Evolutionary conservation across 1,140 invertebrate genomes (phyloP), one percentile per base, ranked within the genome.

Genomic region (Drosophila takahashii): DNA sequence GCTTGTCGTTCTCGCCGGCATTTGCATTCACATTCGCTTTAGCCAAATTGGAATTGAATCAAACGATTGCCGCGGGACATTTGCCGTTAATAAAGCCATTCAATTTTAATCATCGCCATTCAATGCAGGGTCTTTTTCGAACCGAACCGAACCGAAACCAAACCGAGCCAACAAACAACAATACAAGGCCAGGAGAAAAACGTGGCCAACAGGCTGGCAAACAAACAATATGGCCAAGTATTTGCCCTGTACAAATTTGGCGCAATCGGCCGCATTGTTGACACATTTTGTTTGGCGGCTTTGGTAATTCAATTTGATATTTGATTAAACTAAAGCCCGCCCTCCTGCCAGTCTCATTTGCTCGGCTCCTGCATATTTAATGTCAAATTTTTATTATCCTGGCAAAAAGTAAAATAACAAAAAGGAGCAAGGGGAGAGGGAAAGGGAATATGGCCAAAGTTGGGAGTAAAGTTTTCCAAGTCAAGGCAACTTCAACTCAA

Each of bases 331-430:
- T 64, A 73, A 75, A 71, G 61, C 73, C 61, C 47, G 48, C 56
- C 65, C 47, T 36, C 32, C 44, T 53, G 26, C n/a, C 52, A 50
- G 84, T 37, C 70, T 86, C 84, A 87, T 86, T 86, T 86, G 70
- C 66, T 65, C 70, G 67, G 41, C 74, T 48, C 75, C 45, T 86
- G 83, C 84, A 86, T 87, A 86, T 86, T 87, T 89, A 86, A 86
- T 86, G 83, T 77, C 74, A 86, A 71, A 71, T 79, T 86, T 86
- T 86, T 81, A 79, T 86, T 86, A 86, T 83, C 51, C 84, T 52
- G 59, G 27, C 27, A 29, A 22, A 15, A 16, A 11, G 22, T 22
- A 48, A 41, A 62, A 47, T 22, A 41, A 50, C 26, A 65, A 27
- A 26, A 18, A 15, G 7, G 6, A 8, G 7, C 1, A 32, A 8